A percentile compares a stretch with the other conserved stretches of the same genome.
phyloP scores from a whole-genome alignment of 2,888 invertebrate genomes.

The Plemyria rubiginata region DNA sequence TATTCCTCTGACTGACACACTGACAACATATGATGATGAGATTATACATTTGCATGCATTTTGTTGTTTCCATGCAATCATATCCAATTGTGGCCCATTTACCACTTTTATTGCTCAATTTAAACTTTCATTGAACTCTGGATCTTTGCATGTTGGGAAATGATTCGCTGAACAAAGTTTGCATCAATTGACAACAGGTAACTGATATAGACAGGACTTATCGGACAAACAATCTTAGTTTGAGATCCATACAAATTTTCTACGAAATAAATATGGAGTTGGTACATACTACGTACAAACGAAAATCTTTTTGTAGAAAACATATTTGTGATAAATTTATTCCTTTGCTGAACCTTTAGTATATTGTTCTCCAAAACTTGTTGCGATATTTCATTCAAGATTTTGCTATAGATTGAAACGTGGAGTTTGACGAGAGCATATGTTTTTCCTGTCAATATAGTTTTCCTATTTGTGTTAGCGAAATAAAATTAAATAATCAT shows the following conservation, averaged over 20 bases:
- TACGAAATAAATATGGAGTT: too few relatives aligned
- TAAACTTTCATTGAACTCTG: conserved; percentile 26
- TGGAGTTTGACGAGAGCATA: too few relatives aligned
- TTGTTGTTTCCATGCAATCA: conserved; percentile 5
- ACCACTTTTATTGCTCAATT: conserved; percentile 27
- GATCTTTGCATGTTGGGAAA: conserved; percentile 18
- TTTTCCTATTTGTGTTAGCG: not conserved
- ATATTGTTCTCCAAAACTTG: too few relatives aligned
- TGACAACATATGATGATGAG: not conserved
- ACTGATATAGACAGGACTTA: not conserved
- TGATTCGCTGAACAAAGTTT: conserved; percentile 27
- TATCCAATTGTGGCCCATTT: conserved; percentile 16
- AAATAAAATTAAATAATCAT: not conserved
- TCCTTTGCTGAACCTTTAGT: too few relatives aligned
- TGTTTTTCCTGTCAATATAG: not conserved
- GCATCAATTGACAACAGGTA: not conserved
- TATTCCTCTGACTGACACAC: too few relatives aligned
- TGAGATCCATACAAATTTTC: not conserved
- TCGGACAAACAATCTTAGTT: not conserved
- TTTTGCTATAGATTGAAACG: too few relatives aligned
- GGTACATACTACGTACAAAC: too few relatives aligned
- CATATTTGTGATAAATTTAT: too few relatives aligned
- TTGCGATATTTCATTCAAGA: too few relatives aligned
- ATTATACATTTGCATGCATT: not conserved
- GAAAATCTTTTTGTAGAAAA: too few relatives aligned